Percentiles rank a stretch among this genome's conserved stretches.
Conservation (phyloP, 2,797 vertebrate species). For the Gadopsis marmoratus region DNA sequence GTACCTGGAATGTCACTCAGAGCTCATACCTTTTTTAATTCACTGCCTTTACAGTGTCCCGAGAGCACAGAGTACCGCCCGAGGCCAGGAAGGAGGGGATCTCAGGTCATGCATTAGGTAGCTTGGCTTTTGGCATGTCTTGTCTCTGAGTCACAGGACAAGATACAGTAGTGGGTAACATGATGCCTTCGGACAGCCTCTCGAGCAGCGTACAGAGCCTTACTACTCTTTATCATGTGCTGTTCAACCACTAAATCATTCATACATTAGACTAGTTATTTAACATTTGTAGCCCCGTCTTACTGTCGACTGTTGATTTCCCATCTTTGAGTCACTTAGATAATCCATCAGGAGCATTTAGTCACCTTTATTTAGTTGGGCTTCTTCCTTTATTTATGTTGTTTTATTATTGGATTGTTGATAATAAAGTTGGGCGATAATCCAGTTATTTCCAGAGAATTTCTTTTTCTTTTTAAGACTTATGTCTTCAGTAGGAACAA, state of each 20-base stretch:
- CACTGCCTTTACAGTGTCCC: slow-evolving; percentile 36
- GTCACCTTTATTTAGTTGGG: background rate
- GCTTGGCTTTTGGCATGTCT: slow-evolving; percentile 28
- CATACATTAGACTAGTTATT: background rate
- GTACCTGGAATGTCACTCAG: slow-evolving; percentile 57
- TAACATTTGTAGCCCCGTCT: background rate
- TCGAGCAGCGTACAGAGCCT: slow-evolving; percentile 19
- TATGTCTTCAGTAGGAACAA: background rate
- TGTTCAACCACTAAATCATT: slow-evolving; percentile 33
- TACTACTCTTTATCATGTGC: background rate
- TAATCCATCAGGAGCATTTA: background rate
- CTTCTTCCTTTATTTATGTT: background rate
- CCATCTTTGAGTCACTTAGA: background rate
- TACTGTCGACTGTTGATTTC: background rate
- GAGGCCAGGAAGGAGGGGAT: slow-evolving; percentile 36
- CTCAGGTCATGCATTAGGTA: slow-evolving; percentile 58
- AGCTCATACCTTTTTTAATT: slow-evolving; percentile 43
- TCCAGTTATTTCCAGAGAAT: background rate
- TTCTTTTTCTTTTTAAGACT: background rate
- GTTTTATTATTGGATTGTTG: background rate
- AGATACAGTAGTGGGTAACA: slow-evolving; percentile 49
- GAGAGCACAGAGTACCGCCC: slow-evolving; percentile 20
- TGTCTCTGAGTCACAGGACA: slow-evolving; percentile 37
- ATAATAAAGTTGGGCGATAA: background rate
- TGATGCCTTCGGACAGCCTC: slow-evolving; percentile 45